Base-by-base conservation (phyloP, 1,140 invertebrate species). In the Halyomorpha halys region DNA sequence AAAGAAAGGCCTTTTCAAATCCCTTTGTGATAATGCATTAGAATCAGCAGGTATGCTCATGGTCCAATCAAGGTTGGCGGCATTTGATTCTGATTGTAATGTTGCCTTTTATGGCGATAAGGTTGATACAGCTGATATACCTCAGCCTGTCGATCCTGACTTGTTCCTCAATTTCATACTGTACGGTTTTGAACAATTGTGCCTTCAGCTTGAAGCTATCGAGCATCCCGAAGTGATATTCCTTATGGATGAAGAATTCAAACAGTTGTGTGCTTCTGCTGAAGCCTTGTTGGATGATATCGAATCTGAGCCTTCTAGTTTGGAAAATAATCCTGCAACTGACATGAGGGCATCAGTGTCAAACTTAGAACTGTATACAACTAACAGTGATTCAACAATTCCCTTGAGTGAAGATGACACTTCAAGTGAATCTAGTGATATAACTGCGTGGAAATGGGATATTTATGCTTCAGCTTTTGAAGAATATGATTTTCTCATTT, bases 361-460 rank as follows among this genome's bases (percentile, higher is more conserved):
- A 11, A 56, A 56, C 23, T 25, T 56, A 56, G 53, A 56, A 23
- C 53, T 56, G 2, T 23, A 25, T 23, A 56, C 4, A 23, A 23
- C 19, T 13, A 23, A 44, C n/a, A 60, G 59, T 44, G 59, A 60
- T 60, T 39, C 59, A 3, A 60, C 59, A 1, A 60, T 44, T 51
- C 27, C 27, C 18, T 34, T 62, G 6, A 44, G 39, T 54, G 30
- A 44, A 23, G 23, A 27, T 27, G 65, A 66, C 25, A 34, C 30
- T 5, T 19, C 62, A 15, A 69, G 70, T 64, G 66, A 49, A 16
- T 69, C 67, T 19, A 71, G 70, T 68, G 70, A 71, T 64, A 63
- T 71, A 16, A 53, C 47, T 19, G 63, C 59, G 11, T 71, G 70
- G 70, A 71, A 66, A 44, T 56, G 44, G 19, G 62, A 67, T 53